A percentile compares a stretch with the other conserved stretches of the same genome.
phyloP scores from a whole-genome alignment of 1,140 invertebrate genomes.

The Gonioctena quinquepunctata region DNA sequence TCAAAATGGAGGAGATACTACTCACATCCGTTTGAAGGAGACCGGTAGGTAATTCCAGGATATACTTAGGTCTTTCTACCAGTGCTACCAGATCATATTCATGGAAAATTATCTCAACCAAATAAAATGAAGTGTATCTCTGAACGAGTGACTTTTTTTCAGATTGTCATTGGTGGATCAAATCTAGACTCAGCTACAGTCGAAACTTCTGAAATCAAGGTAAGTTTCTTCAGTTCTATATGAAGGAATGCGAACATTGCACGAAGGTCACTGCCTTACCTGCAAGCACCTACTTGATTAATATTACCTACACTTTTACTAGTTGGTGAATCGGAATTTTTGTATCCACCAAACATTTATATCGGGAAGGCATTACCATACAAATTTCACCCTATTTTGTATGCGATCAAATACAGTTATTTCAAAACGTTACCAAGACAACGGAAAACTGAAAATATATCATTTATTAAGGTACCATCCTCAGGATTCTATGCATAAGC shows the following conservation, averaged over 20 bases:
- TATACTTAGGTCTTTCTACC: not conserved
- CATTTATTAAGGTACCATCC: no score
- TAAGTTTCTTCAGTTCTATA: slow-evolving; percentile 56
- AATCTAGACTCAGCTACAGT: slow-evolving; percentile 76
- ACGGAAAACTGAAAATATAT: no score
- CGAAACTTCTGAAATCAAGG: slow-evolving; percentile 66
- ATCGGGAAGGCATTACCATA: no score
- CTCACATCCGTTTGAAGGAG: not conserved
- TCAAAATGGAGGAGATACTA: not conserved
- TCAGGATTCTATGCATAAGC: no score
- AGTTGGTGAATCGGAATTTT: not conserved
- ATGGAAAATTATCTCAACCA: no score
- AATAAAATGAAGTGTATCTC: not conserved
- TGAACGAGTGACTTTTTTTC: slow-evolving; percentile 40
- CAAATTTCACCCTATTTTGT: no score
- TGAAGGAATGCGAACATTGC: not conserved
- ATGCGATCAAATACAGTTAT: no score
- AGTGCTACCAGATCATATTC: no score
- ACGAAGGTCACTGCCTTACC: not conserved
- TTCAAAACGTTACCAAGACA: no score
- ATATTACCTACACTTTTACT: not conserved
- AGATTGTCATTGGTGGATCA: slow-evolving; percentile 84
- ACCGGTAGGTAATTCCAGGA: not conserved
- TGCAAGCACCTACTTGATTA: not conserved
- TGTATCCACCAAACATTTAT: no score